These are phyloP conservation scores for Remorina albescens DNA, from an alignment of 2,797 vertebrate species.

Conservation along the genomic window DNA sequence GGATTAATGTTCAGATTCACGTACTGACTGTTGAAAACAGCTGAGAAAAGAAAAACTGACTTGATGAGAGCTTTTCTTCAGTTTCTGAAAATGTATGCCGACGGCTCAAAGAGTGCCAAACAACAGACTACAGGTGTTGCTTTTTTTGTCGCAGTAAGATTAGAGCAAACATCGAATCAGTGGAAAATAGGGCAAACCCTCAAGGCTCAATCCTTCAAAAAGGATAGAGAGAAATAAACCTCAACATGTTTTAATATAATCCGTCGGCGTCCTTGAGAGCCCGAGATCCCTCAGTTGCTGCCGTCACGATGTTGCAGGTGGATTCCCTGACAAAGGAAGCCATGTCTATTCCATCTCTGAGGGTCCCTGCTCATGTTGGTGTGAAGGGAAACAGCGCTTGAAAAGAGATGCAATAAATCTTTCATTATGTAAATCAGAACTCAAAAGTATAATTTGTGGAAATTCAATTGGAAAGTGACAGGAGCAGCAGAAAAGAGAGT, in stretches of 20 bases:
- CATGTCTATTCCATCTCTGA: not conserved
- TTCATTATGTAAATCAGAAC: conserved; percentile 3
- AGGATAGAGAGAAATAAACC: not conserved
- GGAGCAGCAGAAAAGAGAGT: not conserved
- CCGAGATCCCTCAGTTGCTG: not conserved
- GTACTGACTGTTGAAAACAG: not conserved
- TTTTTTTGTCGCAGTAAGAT: not conserved
- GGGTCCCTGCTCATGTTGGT: not conserved
- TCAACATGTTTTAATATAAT: not conserved
- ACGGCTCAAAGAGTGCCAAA: not conserved
- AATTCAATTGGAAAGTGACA: conserved; percentile 1
- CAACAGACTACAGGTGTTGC: not conserved
- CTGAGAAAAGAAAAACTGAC: not conserved
- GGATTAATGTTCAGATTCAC: not conserved
- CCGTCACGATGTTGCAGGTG: not conserved
- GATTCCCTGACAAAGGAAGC: not conserved
- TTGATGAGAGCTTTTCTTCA: not conserved
- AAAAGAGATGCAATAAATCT: not conserved
- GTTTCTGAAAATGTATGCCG: not conserved
- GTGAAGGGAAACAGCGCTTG: not conserved
- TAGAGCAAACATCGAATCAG: not conserved
- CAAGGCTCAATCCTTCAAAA: conserved; percentile 4
- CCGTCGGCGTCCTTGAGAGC: not conserved
- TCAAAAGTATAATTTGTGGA: not conserved
- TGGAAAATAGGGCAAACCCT: not conserved